A percentile compares a stretch with the other conserved stretches of the same genome.
phyloP scores from a whole-genome alignment of 2,888 invertebrate genomes.

The Macrosiphum euphorbiae region DNA sequence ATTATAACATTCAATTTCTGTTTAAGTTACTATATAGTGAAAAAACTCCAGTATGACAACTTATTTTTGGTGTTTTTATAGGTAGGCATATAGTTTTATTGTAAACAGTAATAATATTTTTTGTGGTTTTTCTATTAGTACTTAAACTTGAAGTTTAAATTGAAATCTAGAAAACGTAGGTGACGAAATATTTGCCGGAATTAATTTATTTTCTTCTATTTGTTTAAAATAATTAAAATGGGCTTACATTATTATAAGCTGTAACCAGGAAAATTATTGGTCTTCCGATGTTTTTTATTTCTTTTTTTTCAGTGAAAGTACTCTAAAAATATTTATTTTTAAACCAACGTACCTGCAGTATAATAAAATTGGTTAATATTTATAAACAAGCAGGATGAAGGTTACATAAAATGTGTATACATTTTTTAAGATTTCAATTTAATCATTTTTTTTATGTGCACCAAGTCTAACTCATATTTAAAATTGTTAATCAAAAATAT shows the following conservation, averaged over 20 bases:
- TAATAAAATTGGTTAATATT: neutral
- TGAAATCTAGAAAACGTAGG: neutral
- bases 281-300: neutral
- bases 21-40: neutral
- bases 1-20: neutral
- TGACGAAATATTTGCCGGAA: neutral
- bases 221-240: neutral
- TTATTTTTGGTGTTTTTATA: neutral
- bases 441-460: neutral
- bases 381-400: neutral
- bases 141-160: neutral
- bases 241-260: neutral
- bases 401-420: neutral
- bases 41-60: neutral
- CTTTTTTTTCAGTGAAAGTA: neutral
- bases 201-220: neutral
- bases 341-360: no score
- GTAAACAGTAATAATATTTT: neutral
- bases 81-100: neutral
- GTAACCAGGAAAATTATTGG: neutral
- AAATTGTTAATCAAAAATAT: neutral
- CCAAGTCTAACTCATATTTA: neutral
- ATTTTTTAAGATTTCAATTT: neutral
- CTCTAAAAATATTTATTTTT: neutral
- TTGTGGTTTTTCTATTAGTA: neutral